Evolutionary conservation across 2,113 vertebrate species (phyloP), one percentile per base, ranked within the genome.

Genomic region (Poicephalus gulielmi): DNA sequence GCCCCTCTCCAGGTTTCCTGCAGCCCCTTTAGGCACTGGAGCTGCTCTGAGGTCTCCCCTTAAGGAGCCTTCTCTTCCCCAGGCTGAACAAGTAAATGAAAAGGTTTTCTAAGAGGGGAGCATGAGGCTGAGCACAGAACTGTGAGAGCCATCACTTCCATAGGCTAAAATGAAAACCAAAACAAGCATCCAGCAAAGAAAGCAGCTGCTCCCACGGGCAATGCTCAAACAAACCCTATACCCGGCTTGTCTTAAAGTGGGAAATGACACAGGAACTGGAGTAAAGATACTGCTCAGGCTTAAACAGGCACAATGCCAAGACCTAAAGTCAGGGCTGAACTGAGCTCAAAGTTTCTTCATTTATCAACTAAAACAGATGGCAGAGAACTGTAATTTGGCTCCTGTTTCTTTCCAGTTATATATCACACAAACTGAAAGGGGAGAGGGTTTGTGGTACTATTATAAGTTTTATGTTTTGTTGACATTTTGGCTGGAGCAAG

Each of bases 321-420:
- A 79, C 64, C 88, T 86, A 20, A 84, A 95, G 79, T 74, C 87
- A 86, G 71, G 31, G 78, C 71, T 91, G 90, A 95, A 78, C 64
- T 6, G 30, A 35, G 9, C 88, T 70, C 5, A 0, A 91, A 92
- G 88, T 76, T 92, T 88, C 86, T 92, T 90, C 89, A 94, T 86
- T 94, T 96, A 96, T 95, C 96, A 92, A 50, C 91, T 94, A 60
- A 76, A 94, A 93, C 92, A 95, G 87, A 95, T 88, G 94, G 86
- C 84, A 76, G 50, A 87, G 86, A 83, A 86, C 31, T 74, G 82
- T 11, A 70, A 79, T 43, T 86, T 95, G 93, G 63, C 69, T 96
- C 79, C 69, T 1, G 3, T 71, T 94, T 79, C 92, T 57, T 90
- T 67, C 64, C 89, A 71, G 86, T 43, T 80, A 76, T 31, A 0